phyloP scores from a whole-genome alignment of 2,888 invertebrate species.

The Agrochola macilenta region DNA sequence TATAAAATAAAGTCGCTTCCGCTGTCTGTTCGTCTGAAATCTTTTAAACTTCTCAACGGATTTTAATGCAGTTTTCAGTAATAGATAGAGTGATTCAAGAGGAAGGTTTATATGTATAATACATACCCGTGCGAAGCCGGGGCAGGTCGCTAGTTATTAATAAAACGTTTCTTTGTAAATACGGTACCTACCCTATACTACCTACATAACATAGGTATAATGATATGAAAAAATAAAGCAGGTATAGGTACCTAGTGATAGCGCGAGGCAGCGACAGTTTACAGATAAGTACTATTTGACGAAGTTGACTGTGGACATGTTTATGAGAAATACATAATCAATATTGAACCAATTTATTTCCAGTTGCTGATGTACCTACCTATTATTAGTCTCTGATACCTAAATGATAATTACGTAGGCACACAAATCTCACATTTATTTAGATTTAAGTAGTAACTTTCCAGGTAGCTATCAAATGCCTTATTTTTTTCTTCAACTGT shows the following conservation, averaged over 20 bases:
- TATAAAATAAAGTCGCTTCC: too few species aligned
- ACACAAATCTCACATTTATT: constrained; percentile 3
- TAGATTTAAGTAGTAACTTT: neutral
- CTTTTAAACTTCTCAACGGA: too few species aligned
- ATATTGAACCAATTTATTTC: constrained; percentile 17
- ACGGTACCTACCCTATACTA: too few species aligned
- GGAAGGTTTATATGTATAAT: too few species aligned
- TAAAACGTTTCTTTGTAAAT: too few species aligned
- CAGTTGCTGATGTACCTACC: neutral
- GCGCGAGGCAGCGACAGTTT: neutral
- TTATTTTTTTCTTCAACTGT: neutral
- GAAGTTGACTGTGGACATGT: neutral
- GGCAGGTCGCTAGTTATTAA: too few species aligned
- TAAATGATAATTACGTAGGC: neutral
- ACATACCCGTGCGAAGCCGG: too few species aligned
- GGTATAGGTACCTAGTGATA: neutral
- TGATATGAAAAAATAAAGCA: too few species aligned
- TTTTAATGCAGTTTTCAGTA: too few species aligned
- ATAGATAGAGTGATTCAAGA: too few species aligned
- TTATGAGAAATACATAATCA: constrained; percentile 4
- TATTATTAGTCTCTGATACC: neutral
- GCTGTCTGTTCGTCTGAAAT: too few species aligned
- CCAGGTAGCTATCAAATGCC: neutral
- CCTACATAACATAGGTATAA: too few species aligned
- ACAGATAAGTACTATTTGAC: neutral